Percentiles rank a stretch among this genome's conserved stretches.
phyloP scores from a whole-genome alignment of 2,113 vertebrate species.

The Callospermophilus lateralis region DNA sequence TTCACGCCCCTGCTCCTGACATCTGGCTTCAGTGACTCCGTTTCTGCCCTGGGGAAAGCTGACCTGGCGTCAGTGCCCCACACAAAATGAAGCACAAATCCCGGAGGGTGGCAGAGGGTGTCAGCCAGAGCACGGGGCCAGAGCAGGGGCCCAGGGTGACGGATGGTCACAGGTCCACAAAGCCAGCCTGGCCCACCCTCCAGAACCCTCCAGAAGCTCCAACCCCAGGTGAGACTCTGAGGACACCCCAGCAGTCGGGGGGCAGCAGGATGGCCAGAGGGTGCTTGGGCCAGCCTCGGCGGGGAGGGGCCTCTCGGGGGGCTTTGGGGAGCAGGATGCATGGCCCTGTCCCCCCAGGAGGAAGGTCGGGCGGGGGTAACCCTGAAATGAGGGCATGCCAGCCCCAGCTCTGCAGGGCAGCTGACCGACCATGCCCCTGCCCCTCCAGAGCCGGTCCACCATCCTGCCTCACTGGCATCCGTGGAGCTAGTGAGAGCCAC shows the following conservation, averaged over 20 bases:
- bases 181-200: background rate
- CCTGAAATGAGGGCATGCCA: background rate
- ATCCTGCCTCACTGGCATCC: background rate
- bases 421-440: background rate
- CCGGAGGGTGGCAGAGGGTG: background rate
- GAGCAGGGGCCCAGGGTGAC: background rate
- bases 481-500: background rate
- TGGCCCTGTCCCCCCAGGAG: background rate
- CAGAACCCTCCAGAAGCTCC: background rate
- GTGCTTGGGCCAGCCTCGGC: background rate
- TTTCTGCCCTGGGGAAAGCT: background rate
- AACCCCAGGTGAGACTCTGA: background rate
- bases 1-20: background rate
- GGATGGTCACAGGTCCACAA: accelerated
- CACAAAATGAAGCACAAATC: background rate
- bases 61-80: background rate
- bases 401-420: background rate
- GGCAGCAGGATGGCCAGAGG: accelerated
- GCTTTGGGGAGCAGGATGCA: background rate
- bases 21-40: background rate
- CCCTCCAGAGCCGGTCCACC: background rate
- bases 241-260: background rate
- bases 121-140: background rate
- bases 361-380: background rate
- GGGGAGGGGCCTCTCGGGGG: background rate